Evolutionary conservation across 1,140 invertebrate genomes (phyloP).

Genomic region (Philaenus spumarius): DNA sequence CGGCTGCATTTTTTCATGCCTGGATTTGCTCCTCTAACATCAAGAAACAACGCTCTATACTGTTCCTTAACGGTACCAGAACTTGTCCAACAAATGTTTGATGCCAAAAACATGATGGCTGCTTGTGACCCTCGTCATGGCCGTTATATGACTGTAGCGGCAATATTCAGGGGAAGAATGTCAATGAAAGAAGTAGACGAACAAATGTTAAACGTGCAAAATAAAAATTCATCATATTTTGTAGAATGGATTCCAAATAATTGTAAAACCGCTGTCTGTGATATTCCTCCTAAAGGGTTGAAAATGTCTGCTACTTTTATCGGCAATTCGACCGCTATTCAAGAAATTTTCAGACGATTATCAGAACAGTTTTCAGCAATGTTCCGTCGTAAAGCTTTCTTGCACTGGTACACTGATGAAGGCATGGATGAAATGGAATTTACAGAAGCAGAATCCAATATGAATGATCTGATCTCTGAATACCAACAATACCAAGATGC

Average conservation of each 20-base stretch:
- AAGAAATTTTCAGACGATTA: slow-evolving; percentile 38
- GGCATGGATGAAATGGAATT: no score
- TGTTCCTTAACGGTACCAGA: slow-evolving; percentile 57
- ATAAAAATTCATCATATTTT: slow-evolving; percentile 57
- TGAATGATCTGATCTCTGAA: no score
- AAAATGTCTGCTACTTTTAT: slow-evolving; percentile 42
- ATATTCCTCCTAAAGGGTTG: slow-evolving; percentile 48
- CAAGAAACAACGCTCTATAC: slow-evolving; percentile 50
- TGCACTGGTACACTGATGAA: slow-evolving; percentile 60
- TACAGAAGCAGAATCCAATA: no score
- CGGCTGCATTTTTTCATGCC: slow-evolving; percentile 81
- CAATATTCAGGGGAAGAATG: slow-evolving; percentile 63
- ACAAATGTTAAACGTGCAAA: slow-evolving; percentile 63
- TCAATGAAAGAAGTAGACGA: no score
- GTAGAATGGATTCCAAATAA: slow-evolving; percentile 56
- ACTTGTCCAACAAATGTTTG: no score
- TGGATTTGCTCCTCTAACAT: slow-evolving; percentile 64
- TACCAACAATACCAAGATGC: slow-evolving; percentile 70
- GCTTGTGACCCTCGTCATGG: slow-evolving; percentile 66
- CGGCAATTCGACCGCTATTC: slow-evolving; percentile 36
- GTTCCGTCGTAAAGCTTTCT: slow-evolving; percentile 61
- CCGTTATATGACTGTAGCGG: slow-evolving; percentile 58
- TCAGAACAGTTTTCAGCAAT: slow-evolving; percentile 48
- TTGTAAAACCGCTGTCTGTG: no score
- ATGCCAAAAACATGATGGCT: no score